Evolutionary conservation across 2,888 invertebrate species (phyloP).

Genomic region (Romanomermis culicivorax): DNA sequence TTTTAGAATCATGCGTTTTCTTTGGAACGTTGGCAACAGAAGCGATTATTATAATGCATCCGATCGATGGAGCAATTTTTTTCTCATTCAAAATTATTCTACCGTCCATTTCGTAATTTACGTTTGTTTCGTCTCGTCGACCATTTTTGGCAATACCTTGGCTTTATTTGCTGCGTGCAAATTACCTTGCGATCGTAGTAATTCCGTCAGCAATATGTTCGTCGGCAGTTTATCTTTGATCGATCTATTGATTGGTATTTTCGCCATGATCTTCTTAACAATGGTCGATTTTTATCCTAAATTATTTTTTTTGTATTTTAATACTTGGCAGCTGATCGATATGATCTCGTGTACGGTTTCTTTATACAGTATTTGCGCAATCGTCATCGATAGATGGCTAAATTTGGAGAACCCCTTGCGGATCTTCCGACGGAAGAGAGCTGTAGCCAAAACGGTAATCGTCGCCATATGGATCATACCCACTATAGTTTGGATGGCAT

Average conservation of each 20-base stretch:
- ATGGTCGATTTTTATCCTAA: conserved; percentile 11
- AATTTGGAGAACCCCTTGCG: conserved; percentile 21
- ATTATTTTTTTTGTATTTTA: conserved; percentile 12
- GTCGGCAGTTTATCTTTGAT: conserved; percentile 18
- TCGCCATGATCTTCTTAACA: conserved; percentile 18
- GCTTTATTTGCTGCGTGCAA: conserved; percentile 1
- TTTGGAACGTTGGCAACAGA: no score
- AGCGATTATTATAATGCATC: no score
- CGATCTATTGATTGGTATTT: conserved; percentile 17
- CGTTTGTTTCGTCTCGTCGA: neutral
- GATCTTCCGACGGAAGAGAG: conserved; percentile 19
- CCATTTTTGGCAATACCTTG: neutral
- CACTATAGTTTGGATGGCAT: conserved; percentile 17
- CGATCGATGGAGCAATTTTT: no score
- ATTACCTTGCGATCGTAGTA: neutral
- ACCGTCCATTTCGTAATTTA: neutral
- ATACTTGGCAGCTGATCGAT: conserved; percentile 17
- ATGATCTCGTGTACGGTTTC: conserved; percentile 18
- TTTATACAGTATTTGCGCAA: conserved; percentile 22
- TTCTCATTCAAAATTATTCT: no score
- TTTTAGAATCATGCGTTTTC: no score
- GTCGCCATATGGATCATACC: conserved; percentile 20
- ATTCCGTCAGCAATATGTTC: conserved; percentile 20
- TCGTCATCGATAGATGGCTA: conserved; percentile 20
- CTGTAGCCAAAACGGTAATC: conserved; percentile 16